Percentiles rank a stretch among this genome's conserved stretches.
Evolutionary conservation across 1,140 invertebrate species (phyloP).

Genomic region (Papilio aristodemus): DNA sequence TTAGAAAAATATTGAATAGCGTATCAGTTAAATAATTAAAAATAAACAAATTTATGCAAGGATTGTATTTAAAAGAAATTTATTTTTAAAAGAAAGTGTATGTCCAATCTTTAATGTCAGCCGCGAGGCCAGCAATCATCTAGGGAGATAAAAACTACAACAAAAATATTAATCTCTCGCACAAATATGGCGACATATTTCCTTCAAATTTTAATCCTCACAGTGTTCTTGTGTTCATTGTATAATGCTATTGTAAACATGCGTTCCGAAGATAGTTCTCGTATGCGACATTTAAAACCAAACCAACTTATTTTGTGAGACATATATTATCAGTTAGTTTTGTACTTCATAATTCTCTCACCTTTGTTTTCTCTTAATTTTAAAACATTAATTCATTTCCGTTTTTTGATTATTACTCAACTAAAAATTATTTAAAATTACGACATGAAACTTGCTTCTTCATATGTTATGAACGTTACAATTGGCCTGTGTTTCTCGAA

Average conservation of each 20-base stretch:
- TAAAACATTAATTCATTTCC: too few relatives aligned
- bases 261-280: constrained; percentile 1
- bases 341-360: too few relatives aligned
- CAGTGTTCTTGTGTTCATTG: constrained; percentile 7
- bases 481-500: too few relatives aligned
- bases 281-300: not conserved
- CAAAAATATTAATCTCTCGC: not conserved
- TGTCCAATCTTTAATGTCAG: constrained; percentile 4
- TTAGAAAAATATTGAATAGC: too few relatives aligned
- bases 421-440: too few relatives aligned
- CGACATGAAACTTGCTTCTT: too few relatives aligned
- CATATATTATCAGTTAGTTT: too few relatives aligned
- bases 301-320: too few relatives aligned
- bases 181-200: constrained; percentile 20
- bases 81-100: not conserved
- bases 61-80: not conserved
- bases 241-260: constrained; percentile 23
- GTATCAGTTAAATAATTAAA: too few relatives aligned
- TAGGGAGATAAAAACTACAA: constrained; percentile 9
- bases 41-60: not conserved
- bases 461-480: too few relatives aligned
- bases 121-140: constrained; percentile 8
- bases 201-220: constrained; percentile 17
- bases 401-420: too few relatives aligned
- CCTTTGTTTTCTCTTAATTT: too few relatives aligned